Evolutionary conservation across 2,113 vertebrate genomes (phyloP).

Genomic region (Lipophrys pholis): DNA sequence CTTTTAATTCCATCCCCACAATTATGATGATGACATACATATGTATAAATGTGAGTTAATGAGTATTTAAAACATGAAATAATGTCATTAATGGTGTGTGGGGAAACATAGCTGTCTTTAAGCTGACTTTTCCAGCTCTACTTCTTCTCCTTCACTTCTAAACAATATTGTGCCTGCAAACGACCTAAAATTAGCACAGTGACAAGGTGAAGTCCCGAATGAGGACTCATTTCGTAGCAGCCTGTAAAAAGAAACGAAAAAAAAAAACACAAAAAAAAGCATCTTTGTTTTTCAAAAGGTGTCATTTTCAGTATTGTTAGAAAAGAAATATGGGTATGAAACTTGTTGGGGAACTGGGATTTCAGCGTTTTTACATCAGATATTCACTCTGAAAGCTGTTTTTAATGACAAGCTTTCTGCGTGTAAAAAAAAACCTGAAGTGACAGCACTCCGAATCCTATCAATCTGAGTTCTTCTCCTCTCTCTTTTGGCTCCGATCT

Average conservation of each 20-base stretch:
- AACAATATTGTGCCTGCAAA: constrained; percentile 1
- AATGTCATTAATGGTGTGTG: neutral
- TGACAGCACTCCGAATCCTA: constrained; percentile 45
- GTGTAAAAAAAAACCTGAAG: constrained; percentile 35
- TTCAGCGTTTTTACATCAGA: constrained; percentile 65
- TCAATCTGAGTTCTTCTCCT: constrained; percentile 27
- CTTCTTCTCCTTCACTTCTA: too few species aligned
- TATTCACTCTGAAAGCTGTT: constrained; percentile 36
- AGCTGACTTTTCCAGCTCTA: too few species aligned
- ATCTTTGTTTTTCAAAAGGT: constrained; percentile 31
- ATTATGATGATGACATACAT: too few species aligned
- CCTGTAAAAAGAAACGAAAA: too few species aligned
- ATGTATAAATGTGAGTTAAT: too few species aligned
- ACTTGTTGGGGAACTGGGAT: constrained; percentile 37
- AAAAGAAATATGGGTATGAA: constrained; percentile 45
- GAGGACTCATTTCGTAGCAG: constrained; percentile 29
- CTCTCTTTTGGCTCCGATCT: constrained; percentile 16
- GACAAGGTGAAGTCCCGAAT: constrained; percentile 11
- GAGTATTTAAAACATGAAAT: neutral
- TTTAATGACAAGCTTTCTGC: constrained; percentile 47
- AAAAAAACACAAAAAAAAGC: neutral
- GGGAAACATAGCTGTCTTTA: too few species aligned
- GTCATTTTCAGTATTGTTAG: constrained; percentile 29
- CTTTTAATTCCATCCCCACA: too few species aligned
- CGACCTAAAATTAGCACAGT: too few species aligned